Percentiles rank a stretch among this genome's conserved stretches.
Conservation (phyloP, 2,888 invertebrate species). For the Lymantria monacha region DNA sequence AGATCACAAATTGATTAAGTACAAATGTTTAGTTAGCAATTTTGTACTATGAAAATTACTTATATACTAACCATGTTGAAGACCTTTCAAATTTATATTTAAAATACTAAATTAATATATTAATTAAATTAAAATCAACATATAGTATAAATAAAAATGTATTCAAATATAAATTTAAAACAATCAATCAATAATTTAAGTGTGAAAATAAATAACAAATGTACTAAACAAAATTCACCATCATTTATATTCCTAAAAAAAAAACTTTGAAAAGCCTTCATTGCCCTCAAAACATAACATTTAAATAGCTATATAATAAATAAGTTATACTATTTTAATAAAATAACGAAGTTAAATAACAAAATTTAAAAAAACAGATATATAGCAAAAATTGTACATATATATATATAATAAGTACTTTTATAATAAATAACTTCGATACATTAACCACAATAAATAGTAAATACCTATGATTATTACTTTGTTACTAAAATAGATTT, state of each 20-base stretch:
- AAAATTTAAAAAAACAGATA: constrained; percentile 15
- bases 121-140: not conserved
- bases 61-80: constrained; percentile 25
- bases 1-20: constrained; percentile 31
- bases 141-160: not conserved
- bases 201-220: not conserved
- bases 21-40: constrained; percentile 21
- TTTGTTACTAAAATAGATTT: too few relatives aligned
- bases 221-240: not conserved
- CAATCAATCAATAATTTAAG: too few relatives aligned
- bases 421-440: not conserved
- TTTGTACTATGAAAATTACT: constrained; percentile 23
- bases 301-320: not conserved
- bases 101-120: too few relatives aligned
- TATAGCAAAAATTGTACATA: not conserved
- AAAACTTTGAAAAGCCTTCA: constrained; percentile 26
- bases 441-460: not conserved
- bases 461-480: not conserved
- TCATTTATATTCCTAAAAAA: not conserved
- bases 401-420: not conserved
- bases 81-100: constrained; percentile 28
- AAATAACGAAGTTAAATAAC: constrained; percentile 5
- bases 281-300: constrained; percentile 1
- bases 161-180: too few relatives aligned
- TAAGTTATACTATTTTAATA: not conserved